Base-by-base conservation (phyloP, 2,797 vertebrate genomes). In the Danio aesculapii region DNA sequence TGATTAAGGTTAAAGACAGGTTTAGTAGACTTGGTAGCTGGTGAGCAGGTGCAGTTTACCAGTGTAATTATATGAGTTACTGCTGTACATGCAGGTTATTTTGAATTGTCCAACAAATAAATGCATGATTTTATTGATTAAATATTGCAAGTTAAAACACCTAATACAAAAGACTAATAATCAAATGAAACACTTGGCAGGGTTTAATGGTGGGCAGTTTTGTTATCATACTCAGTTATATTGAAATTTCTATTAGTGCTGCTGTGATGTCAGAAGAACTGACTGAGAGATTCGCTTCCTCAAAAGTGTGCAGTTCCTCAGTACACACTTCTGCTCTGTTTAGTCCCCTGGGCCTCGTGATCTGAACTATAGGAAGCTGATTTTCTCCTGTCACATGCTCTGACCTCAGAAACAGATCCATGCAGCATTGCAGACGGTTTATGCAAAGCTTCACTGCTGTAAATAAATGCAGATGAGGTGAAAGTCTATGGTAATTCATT, bases 361-460 rank as follows among this genome's bases (percentile, higher is more conserved):
- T 82, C 9, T 49, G 63, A 81, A 75, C 78, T 52, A 62, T 80
- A 68, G 75, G 50, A 69, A 85, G 47, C 53, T 64, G 53, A 74
- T 75, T 46, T 81, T 71, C 79, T 84, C 77, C 71, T 79, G 87
- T 94, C 93, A 93, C 91, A 91, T 93, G 93, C 69, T 78, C 77
- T 90, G 86, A 90, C 79, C 83, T 62, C 84, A 83, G 85, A 82
- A 86, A 50, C 84, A 73, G 71, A 46, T 62, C 77, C 30, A 90
- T 89, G 88, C 89, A 93, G 91, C 88, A 80, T 86, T 83, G 78
- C 43, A 75, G 62, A 61, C 50, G 79, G 72, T 75, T 90, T 90
- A 82, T 86, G 89, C 92, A 93, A 91, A 16, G 79, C 73, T 90
- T 92, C 78, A 86, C 8, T 88, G 90, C 84, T 91, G 86, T 92